phyloP scores from a whole-genome alignment of 1,140 invertebrate species.

The Dreissena polymorpha region DNA sequence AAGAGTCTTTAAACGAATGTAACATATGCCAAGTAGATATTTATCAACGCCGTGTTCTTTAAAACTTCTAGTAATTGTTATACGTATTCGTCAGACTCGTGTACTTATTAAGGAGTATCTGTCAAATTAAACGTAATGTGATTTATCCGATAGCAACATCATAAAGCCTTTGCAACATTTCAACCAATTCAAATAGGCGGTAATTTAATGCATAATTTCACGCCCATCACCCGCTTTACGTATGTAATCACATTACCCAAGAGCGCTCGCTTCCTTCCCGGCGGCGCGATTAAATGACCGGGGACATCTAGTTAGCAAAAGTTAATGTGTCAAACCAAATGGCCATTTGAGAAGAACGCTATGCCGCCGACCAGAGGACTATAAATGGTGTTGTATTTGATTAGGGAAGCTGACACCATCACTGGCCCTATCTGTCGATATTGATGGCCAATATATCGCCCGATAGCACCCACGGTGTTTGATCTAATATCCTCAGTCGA shows the following conservation, averaged over 20 bases:
- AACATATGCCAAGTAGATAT: too few species aligned
- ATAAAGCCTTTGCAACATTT: too few species aligned
- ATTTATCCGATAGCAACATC: too few species aligned
- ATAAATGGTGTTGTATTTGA: slow-evolving; percentile 49
- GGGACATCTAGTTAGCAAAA: slow-evolving; percentile 37
- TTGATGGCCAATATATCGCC: slow-evolving; percentile 2
- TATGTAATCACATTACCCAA: slow-evolving; percentile 42
- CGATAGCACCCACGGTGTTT: not conserved
- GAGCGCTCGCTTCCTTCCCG: slow-evolving; percentile 6
- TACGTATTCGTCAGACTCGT: too few species aligned
- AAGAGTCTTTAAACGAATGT: too few species aligned
- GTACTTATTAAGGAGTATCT: too few species aligned
- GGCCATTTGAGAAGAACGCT: slow-evolving; percentile 34
- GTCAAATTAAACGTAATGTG: too few species aligned
- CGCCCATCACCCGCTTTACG: slow-evolving; percentile 8
- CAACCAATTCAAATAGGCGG: slow-evolving; percentile 6
- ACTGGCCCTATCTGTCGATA: slow-evolving; percentile 3
- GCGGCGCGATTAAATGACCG: slow-evolving; percentile 38
- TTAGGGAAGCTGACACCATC: slow-evolving; percentile 26
- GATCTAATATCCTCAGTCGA: not conserved
- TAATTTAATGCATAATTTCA: slow-evolving; percentile 53
- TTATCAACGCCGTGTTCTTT: too few species aligned
- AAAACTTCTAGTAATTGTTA: too few species aligned
- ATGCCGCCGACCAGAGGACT: not conserved
- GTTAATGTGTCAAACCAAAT: slow-evolving; percentile 55